A percentile compares a stretch with the other conserved stretches of the same genome.
Conservation (phyloP, 2,113 vertebrate genomes). For the Falcunculus frontatus region DNA sequence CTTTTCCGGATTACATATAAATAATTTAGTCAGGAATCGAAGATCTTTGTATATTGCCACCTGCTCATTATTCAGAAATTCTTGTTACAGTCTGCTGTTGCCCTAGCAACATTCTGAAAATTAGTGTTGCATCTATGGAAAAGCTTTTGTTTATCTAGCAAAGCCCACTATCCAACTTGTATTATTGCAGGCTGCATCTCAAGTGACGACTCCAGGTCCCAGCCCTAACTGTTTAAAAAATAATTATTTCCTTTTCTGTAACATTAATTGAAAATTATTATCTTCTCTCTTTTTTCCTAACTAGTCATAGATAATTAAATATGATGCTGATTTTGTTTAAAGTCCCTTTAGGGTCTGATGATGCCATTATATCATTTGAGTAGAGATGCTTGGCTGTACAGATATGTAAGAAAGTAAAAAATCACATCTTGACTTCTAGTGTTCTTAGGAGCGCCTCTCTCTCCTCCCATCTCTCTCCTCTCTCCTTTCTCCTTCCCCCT, state of each 20-base stretch:
- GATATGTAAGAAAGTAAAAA: not conserved
- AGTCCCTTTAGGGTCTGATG: not conserved
- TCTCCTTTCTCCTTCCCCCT: not conserved
- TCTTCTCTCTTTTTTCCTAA: not conserved
- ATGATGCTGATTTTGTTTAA: not conserved
- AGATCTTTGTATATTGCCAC: constrained; percentile 25
- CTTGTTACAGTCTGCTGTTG: constrained; percentile 47
- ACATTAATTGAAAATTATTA: not conserved
- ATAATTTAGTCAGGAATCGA: constrained; percentile 21
- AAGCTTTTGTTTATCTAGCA: constrained; percentile 49
- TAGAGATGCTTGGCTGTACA: not conserved
- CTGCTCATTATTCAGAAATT: constrained; percentile 58
- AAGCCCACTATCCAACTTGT: not conserved
- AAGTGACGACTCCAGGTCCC: not conserved
- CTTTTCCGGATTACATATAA: not conserved
- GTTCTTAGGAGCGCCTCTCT: not conserved
- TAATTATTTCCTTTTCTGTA: not conserved
- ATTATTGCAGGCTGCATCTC: not conserved
- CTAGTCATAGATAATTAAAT: not conserved
- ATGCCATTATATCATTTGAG: not conserved
- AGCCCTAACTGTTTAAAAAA: not conserved
- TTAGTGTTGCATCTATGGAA: constrained; percentile 27
- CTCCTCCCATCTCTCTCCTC: not conserved
- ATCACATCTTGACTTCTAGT: not conserved
- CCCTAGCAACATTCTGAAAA: constrained; percentile 58